phyloP scores from a whole-genome alignment of 2,888 invertebrate genomes.

The Andrena trimmerana region DNA sequence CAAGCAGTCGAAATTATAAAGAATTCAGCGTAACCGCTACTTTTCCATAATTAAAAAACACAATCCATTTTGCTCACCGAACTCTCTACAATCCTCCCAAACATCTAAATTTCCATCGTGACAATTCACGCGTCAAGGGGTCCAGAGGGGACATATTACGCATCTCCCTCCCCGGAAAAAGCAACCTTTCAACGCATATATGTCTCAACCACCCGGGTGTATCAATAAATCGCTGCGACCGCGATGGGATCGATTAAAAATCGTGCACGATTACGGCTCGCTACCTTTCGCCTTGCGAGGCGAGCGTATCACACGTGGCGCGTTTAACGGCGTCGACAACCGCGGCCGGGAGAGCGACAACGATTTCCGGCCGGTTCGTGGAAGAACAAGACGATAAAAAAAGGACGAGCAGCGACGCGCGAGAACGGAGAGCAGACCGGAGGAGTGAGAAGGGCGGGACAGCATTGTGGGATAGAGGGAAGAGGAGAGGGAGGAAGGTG shows the following conservation, averaged over 20 bases:
- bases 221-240: conserved; percentile 5
- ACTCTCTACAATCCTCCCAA: no score
- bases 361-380: conserved; percentile 71
- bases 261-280: conserved; percentile 17
- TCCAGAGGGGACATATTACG: background rate
- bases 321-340: conserved; percentile 52
- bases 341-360: conserved; percentile 59
- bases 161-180: background rate
- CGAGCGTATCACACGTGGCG: conserved; percentile 55
- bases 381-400: conserved; percentile 63
- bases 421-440: conserved; percentile 30
- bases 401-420: conserved; percentile 30
- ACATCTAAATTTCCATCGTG: no score
- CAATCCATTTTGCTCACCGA: no score
- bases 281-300: conserved; percentile 42
- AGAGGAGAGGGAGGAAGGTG: conserved; percentile 26
- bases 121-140: no score
- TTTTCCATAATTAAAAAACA: no score
- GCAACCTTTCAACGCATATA: background rate
- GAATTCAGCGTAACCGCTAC: no score
- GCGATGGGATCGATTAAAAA: conserved; percentile 25
- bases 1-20: no score
- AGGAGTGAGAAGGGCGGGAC: background rate
- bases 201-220: background rate
- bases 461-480: conserved; percentile 1